These are phyloP conservation scores for Ctenomys sociabilis DNA, from an alignment of 2,113 vertebrate genomes.

Conservation along the genomic window DNA sequence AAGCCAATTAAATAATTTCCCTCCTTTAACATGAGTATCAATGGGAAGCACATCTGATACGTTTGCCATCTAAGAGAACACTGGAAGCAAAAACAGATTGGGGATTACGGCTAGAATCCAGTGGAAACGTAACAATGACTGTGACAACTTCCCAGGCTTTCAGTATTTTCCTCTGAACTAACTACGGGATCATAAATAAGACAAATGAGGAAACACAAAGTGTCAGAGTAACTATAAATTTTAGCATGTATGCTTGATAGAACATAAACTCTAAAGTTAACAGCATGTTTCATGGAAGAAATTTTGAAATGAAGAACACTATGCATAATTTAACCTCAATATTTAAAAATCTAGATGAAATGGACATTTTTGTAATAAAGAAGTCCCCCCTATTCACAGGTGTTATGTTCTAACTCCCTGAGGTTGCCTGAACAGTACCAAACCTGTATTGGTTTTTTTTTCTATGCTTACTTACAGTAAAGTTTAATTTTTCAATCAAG, in stretches of 20 bases:
- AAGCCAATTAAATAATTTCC: background rate
- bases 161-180: background rate
- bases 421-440: background rate
- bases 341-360: conserved; percentile 33
- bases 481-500: background rate
- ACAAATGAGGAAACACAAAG: conserved; percentile 27
- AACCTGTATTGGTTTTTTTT: background rate
- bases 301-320: background rate
- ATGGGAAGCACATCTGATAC: background rate
- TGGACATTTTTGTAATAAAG: background rate
- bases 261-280: background rate
- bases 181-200: background rate
- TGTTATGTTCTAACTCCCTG: background rate
- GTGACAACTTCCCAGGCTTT: background rate
- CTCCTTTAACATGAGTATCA: background rate
- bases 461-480: background rate
- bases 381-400: background rate
- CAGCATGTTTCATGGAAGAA: background rate
- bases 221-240: background rate
- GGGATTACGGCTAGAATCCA: background rate
- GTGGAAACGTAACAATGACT: background rate
- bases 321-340: background rate
- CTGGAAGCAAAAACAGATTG: background rate
- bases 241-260: background rate
- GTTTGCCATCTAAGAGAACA: background rate